These are phyloP conservation scores for Bryconaethiops microstoma DNA, from an alignment of 2,797 vertebrate genomes.

Conservation along the genomic window DNA sequence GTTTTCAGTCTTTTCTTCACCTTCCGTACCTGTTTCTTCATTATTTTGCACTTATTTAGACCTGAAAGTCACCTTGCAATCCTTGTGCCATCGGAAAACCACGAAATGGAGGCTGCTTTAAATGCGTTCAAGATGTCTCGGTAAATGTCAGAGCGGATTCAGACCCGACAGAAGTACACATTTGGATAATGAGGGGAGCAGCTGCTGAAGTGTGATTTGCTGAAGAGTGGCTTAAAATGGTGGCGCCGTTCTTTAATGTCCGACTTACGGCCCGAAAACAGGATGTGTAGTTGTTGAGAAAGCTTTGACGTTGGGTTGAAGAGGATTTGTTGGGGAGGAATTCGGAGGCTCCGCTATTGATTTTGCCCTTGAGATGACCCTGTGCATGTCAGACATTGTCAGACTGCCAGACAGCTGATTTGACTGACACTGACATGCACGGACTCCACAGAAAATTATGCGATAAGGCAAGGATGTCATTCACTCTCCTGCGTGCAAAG, in stretches of 20 bases:
- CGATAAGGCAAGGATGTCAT: constrained; percentile 35
- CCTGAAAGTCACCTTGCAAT: constrained; percentile 57
- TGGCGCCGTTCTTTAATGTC: constrained; percentile 31
- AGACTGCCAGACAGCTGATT: constrained; percentile 14
- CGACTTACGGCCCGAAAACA: constrained; percentile 33
- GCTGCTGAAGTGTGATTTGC: constrained; percentile 35
- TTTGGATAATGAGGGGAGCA: constrained; percentile 37
- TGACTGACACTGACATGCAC: constrained; percentile 38
- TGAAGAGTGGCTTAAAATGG: constrained; percentile 19
- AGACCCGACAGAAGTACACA: constrained; percentile 12
- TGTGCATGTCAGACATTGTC: constrained; percentile 46
- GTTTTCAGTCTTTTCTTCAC: constrained; percentile 25
- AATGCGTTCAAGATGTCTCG: constrained; percentile 38
- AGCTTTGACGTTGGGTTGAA: constrained; percentile 30
- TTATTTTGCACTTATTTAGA: constrained; percentile 32
- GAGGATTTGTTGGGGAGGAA: constrained; percentile 9
- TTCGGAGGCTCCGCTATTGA: constrained; percentile 21
- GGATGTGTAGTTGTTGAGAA: background rate
- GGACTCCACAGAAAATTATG: constrained; percentile 29
- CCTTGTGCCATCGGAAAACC: constrained; percentile 39
- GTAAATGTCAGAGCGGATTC: constrained; percentile 48
- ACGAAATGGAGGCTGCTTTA: constrained; percentile 42
- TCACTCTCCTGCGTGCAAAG: constrained; percentile 13
- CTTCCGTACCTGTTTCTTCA: constrained; percentile 16
- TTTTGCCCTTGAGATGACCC: constrained; percentile 42